These are phyloP conservation scores for Genyomyrus donnyi DNA, from an alignment of 2,113 vertebrate species.

Conservation along the genomic window DNA sequence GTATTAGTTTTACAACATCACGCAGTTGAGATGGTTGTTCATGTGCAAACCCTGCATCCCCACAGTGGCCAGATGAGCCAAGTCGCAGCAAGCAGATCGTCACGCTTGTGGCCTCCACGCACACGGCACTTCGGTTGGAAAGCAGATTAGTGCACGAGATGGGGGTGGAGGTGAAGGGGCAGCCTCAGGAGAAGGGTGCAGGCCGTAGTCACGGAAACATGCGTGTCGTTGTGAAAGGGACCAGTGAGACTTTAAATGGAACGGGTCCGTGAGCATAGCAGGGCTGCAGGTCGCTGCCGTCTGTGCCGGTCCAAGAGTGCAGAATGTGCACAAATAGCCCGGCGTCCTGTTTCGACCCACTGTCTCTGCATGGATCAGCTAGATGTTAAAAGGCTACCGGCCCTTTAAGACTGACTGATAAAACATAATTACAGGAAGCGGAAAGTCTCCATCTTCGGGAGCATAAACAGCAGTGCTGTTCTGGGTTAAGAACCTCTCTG, in stretches of 20 bases:
- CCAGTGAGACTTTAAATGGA: not conserved
- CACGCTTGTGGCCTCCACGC: not conserved
- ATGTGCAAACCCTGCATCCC: not conserved
- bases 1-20: not conserved
- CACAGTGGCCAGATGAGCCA: not conserved
- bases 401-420: not conserved
- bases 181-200: not conserved
- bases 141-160: not conserved
- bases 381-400: not conserved
- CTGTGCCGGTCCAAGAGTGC: not conserved
- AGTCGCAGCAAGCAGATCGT: not conserved
- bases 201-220: not conserved
- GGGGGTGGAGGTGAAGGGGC: not conserved
- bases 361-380: not conserved
- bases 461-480: not conserved
- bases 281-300: not conserved
- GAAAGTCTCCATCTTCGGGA: not conserved
- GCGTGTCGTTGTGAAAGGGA: not conserved
- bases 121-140: not conserved
- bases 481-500: not conserved
- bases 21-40: not conserved
- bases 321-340: not conserved
- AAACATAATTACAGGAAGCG: not conserved
- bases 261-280: not conserved
- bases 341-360: not conserved